These are phyloP conservation scores for Neosalanx taihuensis DNA, from an alignment of 2,797 vertebrate genomes.

Conservation along the genomic window DNA sequence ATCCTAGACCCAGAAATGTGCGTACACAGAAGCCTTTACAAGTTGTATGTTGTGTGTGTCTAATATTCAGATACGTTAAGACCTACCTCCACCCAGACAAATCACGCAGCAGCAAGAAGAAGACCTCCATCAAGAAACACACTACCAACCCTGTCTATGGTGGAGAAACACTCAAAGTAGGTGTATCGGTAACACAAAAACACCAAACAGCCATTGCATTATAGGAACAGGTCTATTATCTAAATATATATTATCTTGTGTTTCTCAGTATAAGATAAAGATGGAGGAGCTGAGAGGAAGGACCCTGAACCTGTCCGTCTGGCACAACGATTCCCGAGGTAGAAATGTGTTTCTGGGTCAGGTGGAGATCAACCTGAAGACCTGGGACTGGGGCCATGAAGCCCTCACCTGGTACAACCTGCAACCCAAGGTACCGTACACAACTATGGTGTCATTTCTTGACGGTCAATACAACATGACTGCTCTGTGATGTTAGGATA, in stretches of 20 bases:
- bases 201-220: background rate
- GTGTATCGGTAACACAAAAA: background rate
- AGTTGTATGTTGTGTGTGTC: background rate
- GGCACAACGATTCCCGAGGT: slow-evolving; percentile 59
- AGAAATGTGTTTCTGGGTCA: slow-evolving; percentile 58
- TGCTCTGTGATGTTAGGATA: too few relatives aligned
- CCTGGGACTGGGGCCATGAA: slow-evolving; percentile 55
- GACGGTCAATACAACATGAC: too few relatives aligned
- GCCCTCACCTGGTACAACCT: slow-evolving; percentile 53
- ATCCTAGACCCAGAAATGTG: background rate
- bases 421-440: slow-evolving; percentile 41
- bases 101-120: slow-evolving; percentile 49
- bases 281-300: slow-evolving; percentile 43
- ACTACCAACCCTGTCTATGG: slow-evolving; percentile 49
- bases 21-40: background rate
- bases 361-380: slow-evolving; percentile 48
- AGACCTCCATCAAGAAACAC: slow-evolving; percentile 55
- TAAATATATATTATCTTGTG: background rate
- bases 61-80: slow-evolving; percentile 52
- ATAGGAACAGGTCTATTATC: background rate
- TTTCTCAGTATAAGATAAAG: slow-evolving; percentile 54
- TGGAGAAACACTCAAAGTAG: slow-evolving; percentile 49
- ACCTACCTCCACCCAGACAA: slow-evolving; percentile 56
- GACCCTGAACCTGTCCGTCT: slow-evolving; percentile 55
- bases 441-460: background rate